phyloP scores from a whole-genome alignment of 2,888 invertebrate species.

The Nymphalis polychloros region DNA sequence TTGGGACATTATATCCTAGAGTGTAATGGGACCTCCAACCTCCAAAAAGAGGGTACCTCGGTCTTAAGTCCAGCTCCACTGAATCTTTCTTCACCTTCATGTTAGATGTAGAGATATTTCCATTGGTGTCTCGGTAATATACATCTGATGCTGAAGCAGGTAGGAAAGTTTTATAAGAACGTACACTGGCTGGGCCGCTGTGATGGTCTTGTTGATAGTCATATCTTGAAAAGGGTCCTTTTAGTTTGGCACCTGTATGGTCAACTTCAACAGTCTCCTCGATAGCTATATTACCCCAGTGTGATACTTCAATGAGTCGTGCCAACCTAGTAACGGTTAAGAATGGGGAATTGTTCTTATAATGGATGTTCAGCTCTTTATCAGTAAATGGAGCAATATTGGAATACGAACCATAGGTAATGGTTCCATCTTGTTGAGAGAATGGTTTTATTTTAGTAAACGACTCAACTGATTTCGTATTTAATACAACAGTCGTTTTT shows the following conservation, averaged over 20 bases:
- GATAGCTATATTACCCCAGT: constrained; percentile 99
- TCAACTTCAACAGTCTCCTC: constrained; percentile 96
- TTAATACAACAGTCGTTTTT: constrained; percentile 89
- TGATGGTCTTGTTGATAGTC: constrained; percentile 97
- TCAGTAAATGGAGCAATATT: constrained; percentile 83
- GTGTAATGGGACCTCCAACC: constrained; percentile 99
- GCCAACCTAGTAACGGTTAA: constrained; percentile 94
- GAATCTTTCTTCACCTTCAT: constrained; percentile 93
- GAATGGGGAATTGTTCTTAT: constrained; percentile 98
- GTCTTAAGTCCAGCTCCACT: constrained; percentile 97
- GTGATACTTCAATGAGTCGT: constrained; percentile 96
- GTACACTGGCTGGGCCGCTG: constrained; percentile 93
- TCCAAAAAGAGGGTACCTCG: constrained; percentile 98
- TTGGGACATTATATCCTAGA: constrained; percentile 98
- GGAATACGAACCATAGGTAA: constrained; percentile 94
- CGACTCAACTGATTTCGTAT: constrained; percentile 90
- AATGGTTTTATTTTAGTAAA: constrained; percentile 92
- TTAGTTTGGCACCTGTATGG: constrained; percentile 95
- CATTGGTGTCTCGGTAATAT: constrained; percentile 98
- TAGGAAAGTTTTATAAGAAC: constrained; percentile 92
- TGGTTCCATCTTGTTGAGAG: constrained; percentile 87
- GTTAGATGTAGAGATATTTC: constrained; percentile 98
- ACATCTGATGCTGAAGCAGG: constrained; percentile 96
- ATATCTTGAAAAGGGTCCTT: constrained; percentile 97
- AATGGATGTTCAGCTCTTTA: constrained; percentile 91